Evolutionary conservation across 2,888 invertebrate species (phyloP), one percentile per base, ranked within the genome.

Genomic region (Dicyrtoma fusca): DNA sequence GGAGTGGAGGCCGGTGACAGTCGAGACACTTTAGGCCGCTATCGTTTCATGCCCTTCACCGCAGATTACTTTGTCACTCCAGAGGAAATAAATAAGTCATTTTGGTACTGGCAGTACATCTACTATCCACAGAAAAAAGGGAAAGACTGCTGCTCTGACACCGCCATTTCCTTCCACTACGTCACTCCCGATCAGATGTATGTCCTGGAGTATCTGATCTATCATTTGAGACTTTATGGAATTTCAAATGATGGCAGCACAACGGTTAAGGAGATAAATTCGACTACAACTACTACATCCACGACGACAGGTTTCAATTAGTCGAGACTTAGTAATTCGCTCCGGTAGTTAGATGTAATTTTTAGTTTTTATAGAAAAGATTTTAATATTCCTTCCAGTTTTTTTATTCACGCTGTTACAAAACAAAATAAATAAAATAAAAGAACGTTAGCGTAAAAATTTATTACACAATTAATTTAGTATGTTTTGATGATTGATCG

Each of bases 61-160:
- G 97, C 98, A 0, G 92, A 94, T 80, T 91, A 92, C 82, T 95
- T 97, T 83, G 85, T 98, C 53, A 94, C 96, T 82, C 97, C 97
- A 0, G 91, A 90, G 76, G 91, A 91, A 76, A 89, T 91, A 47
- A 88, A 88, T 75, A 88, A 89, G 79, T 87, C 86, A 45, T 92
- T 91, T 82, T 98, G 98, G 98, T 95, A 95, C 84, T 94, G 93
- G 91, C 88, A 90, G 81, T 96, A 96, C 83, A 92, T 94, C 76
- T 98, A 90, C 85, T 97, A 98, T 82, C 91, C 94, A 51, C 89
- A 91, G 51, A 91, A 93, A 83, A 93, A 93, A 90, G 94, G 94
- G n/a, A 86, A 92, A 74, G 90, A 91, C 80, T 95, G 95, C 82
- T 95, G 95, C 83, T 94, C 95, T 0, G 96, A 95, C 83, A 92